Evolutionary conservation across 2,888 invertebrate genomes (phyloP), one percentile per base, ranked within the genome.

Genomic region (Cyclophora punctaria): DNA sequence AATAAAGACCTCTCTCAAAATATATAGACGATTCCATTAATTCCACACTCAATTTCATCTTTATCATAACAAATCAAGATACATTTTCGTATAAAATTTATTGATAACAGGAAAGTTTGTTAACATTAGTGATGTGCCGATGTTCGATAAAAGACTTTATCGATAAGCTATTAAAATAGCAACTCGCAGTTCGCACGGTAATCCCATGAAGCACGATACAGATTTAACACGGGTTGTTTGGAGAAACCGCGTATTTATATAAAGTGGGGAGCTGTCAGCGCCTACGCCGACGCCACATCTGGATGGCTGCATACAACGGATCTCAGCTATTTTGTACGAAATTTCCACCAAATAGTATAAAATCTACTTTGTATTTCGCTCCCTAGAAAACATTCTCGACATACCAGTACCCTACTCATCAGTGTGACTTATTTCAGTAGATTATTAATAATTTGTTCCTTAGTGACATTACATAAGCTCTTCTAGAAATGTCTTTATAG

Each of bases 181-280:
- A 72, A 77, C 65, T 84, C 67, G 73, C 67, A 72, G 77, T 64
- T 84, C 67, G 75, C 57, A 46, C 66, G 73, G 64, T 77, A 72
- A 72, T 73, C 71, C 67, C 63, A 53, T 58, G 67, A 59, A 67
- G 69, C 72, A 72, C 69, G 71, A 75, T 69, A 73, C 75, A 73
- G 78, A 84, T 83, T 83, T 85, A 86, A 81, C 75, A 77, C 76
- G 75, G 71, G 73, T 75, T 75, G 83, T 84, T 80, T 78, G 77
- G 71, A 80, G 80, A 73, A 20, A 73, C 79, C 75, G 75, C 77
- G 80, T 85, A 85, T 88, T 85, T 87, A 87, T 88, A 87, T 86
- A 83, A 85, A 85, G 87, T 86, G 83, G 85, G 74, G 78, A 82
- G 80, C 85, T 85, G 84, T 87, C 85, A 80, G 80, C 87, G 77